A percentile compares a stretch with the other conserved stretches of the same genome.
phyloP scores from a whole-genome alignment of 2,797 vertebrate genomes.

The Poeciliopsis infans region DNA sequence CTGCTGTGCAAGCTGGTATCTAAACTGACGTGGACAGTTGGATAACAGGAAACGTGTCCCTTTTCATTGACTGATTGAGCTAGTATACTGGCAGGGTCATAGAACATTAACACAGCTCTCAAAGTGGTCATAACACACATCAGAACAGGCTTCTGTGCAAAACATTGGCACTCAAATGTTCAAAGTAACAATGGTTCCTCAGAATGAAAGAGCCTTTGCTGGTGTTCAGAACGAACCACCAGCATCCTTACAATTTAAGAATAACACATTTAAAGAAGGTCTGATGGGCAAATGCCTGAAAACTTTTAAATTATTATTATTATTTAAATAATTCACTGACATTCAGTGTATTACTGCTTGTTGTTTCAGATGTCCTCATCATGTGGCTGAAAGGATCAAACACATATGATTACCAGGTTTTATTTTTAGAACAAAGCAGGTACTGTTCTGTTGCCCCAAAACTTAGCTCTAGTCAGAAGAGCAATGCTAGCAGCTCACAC shows the following conservation, averaged over 20 bases:
- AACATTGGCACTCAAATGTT: constrained; percentile 17
- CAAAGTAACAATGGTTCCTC: constrained; percentile 12
- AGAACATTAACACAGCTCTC: constrained; percentile 40
- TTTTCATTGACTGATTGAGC: constrained; percentile 48
- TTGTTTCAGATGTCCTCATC: constrained; percentile 37
- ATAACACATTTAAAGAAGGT: constrained; percentile 43
- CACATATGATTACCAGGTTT: constrained; percentile 37
- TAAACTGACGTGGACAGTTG: constrained; percentile 16
- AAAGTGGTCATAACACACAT: constrained; percentile 27
- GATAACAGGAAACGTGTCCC: constrained; percentile 45
- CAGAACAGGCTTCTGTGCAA: constrained; percentile 23
- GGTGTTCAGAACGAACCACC: background rate
- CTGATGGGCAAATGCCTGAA: constrained; percentile 19
- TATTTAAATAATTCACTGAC: constrained; percentile 37
- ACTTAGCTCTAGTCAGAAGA: constrained; percentile 29
- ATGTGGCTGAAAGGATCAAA: constrained; percentile 59
- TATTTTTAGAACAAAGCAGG: constrained; percentile 65
- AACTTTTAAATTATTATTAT: constrained; percentile 13
- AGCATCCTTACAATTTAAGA: constrained; percentile 3
- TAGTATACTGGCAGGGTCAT: constrained; percentile 28
- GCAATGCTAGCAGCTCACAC: constrained; percentile 9
- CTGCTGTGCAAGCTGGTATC: constrained; percentile 18
- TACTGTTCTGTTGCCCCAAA: constrained; percentile 54
- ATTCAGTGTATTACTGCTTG: background rate
- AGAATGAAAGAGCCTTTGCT: background rate